Conservation (phyloP, 2,113 vertebrate species). For the Probosciger aterrimus region DNA sequence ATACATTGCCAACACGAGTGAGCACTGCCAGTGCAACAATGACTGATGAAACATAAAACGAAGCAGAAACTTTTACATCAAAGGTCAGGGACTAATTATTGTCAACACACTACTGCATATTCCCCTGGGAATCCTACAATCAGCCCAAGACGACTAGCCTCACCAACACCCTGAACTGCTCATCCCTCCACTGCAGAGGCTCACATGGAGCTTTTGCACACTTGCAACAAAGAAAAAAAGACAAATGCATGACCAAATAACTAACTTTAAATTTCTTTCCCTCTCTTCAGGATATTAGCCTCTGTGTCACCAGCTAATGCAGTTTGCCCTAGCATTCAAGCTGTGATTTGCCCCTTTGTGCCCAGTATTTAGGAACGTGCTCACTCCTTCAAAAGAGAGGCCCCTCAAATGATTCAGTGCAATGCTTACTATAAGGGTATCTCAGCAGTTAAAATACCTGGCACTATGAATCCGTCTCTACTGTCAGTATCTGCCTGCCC, state of each 20-base stretch:
- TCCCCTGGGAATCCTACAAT: not conserved
- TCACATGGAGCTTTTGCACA: not conserved
- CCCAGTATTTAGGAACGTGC: not conserved
- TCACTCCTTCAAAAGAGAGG: not conserved
- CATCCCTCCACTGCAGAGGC: not conserved
- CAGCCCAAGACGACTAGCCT: not conserved
- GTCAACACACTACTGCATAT: not conserved
- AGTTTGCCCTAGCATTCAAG: not conserved
- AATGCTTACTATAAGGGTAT: not conserved
- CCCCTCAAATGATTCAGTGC: not conserved
- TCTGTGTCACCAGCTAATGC: not conserved
- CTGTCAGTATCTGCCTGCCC: not conserved
- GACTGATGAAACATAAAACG: not conserved
- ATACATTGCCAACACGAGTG: not conserved
- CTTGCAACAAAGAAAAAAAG: not conserved
- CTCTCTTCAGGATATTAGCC: not conserved
- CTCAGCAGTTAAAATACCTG: conserved; percentile 12
- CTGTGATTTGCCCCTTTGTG: not conserved
- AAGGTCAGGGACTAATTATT: not conserved
- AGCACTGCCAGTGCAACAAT: not conserved
- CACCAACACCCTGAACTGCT: not conserved
- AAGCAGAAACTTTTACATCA: not conserved
- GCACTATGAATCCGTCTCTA: not conserved
- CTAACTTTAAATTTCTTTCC: not conserved
- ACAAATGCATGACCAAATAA: not conserved